Evolutionary conservation across 2,888 invertebrate genomes (phyloP).

Genomic region (Lasiommata megera): DNA sequence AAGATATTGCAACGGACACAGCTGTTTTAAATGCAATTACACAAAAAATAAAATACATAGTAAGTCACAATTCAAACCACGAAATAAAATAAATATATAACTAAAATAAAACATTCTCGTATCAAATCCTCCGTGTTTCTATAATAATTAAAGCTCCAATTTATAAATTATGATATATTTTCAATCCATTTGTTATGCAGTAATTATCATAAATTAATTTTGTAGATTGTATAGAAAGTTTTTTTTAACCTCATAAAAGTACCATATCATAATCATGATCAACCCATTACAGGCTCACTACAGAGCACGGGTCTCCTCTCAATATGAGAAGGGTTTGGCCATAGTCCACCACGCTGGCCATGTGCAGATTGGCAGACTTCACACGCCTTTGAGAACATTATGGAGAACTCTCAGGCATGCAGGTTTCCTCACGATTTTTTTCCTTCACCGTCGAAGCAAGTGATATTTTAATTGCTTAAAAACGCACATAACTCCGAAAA

Average conservation of each 20-base stretch:
- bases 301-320: too few relatives aligned
- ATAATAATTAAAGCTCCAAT: conserved; percentile 79
- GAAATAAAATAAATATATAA: conserved; percentile 37
- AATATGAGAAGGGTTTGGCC: too few relatives aligned
- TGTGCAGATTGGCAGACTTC: too few relatives aligned
- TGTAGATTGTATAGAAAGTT: neutral
- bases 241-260: neutral
- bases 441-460: too few relatives aligned
- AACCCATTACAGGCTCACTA: too few relatives aligned
- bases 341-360: too few relatives aligned
- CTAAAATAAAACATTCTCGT: conserved; percentile 36
- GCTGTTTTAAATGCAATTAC: conserved; percentile 46
- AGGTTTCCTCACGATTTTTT: too few relatives aligned
- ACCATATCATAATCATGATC: too few relatives aligned
- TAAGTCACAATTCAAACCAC: conserved; percentile 38
- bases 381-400: too few relatives aligned
- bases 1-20: conserved; percentile 54
- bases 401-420: too few relatives aligned
- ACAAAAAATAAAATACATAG: neutral
- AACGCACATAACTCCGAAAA: too few relatives aligned
- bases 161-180: conserved; percentile 28
- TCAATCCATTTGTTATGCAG: conserved; percentile 19
- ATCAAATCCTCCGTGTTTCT: conserved; percentile 63
- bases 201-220: conserved; percentile 36
- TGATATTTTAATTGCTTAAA: too few relatives aligned